phyloP scores from a whole-genome alignment of 1,140 invertebrate species.

The Lepidostoma basale region DNA sequence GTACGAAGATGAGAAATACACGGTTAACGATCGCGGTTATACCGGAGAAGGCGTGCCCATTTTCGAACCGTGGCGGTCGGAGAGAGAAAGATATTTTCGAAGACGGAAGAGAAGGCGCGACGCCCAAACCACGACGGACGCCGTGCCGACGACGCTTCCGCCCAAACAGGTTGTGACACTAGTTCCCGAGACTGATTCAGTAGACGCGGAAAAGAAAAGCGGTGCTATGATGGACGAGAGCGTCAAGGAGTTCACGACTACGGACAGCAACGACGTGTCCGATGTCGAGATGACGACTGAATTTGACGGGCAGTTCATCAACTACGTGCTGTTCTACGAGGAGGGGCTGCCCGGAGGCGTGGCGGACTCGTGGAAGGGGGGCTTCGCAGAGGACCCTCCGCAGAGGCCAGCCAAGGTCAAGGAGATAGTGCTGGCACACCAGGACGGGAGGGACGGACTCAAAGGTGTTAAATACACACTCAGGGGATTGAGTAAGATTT shows the following conservation, averaged over 20 bases:
- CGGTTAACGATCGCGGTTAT: not conserved
- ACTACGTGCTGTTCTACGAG: constrained; percentile 57
- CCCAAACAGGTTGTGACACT: not conserved
- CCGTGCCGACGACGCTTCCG: not conserved
- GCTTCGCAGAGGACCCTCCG: not conserved
- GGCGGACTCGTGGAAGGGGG: constrained; percentile 13
- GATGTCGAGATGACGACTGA: constrained; percentile 15
- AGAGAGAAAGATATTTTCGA: constrained; percentile 18
- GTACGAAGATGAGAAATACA: not conserved
- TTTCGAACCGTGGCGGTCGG: constrained; percentile 8
- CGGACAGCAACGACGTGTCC: not conserved
- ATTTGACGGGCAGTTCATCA: constrained; percentile 50
- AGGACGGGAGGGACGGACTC: constrained; percentile 33
- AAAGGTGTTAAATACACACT: constrained; percentile 38
- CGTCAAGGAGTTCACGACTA: not conserved
- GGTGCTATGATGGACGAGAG: not conserved
- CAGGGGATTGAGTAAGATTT: constrained; percentile 28
- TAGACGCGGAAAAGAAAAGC: not conserved
- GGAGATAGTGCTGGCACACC: constrained; percentile 27
- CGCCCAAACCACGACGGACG: not conserved
- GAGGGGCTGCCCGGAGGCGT: constrained; percentile 50
- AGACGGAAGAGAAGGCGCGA: constrained; percentile 27
- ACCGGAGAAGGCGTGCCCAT: not conserved
- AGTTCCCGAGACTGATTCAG: not conserved
- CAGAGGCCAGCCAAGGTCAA: constrained; percentile 7